Evolutionary conservation across 2,888 invertebrate species (phyloP).

Genomic region (Chironomus tentans): DNA sequence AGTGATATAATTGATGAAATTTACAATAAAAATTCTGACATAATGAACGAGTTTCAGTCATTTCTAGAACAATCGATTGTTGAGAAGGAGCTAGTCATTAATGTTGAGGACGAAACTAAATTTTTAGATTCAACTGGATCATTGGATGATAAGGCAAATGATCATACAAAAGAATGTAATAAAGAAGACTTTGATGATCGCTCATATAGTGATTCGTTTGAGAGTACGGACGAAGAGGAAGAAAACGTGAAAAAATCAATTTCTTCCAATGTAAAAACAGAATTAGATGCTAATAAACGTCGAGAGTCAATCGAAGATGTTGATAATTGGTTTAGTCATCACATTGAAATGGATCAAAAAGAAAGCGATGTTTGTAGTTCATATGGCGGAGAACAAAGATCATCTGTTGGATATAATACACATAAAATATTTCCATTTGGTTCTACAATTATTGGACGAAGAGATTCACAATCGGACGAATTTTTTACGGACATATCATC

Average conservation of each 20-base stretch:
- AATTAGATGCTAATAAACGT: no score
- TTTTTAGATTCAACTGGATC: not conserved
- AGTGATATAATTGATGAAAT: constrained; percentile 27
- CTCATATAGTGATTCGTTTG: constrained; percentile 18
- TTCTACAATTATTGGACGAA: not conserved
- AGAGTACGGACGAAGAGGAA: not conserved
- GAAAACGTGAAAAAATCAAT: not conserved
- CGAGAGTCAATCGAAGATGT: constrained; percentile 30
- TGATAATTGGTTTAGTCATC: constrained; percentile 30
- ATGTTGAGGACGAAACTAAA: not conserved
- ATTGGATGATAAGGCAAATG: not conserved
- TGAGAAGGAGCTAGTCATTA: not conserved
- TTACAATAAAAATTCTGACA: constrained; percentile 25
- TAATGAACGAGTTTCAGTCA: constrained; percentile 28
- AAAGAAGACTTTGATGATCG: not conserved
- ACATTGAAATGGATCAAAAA: constrained; percentile 7
- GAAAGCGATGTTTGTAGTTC: not conserved
- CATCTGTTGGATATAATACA: constrained; percentile 9
- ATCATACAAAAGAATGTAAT: not conserved
- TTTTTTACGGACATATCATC: not conserved
- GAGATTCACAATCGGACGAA: constrained; percentile 9
- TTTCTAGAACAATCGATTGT: constrained; percentile 24
- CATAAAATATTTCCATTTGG: constrained; percentile 28
- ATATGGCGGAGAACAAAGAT: not conserved
- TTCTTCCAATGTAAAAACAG: no score